These are phyloP conservation scores for Drosophila watanabei DNA, from an alignment of 1,140 invertebrate species.

Conservation along the genomic window DNA sequence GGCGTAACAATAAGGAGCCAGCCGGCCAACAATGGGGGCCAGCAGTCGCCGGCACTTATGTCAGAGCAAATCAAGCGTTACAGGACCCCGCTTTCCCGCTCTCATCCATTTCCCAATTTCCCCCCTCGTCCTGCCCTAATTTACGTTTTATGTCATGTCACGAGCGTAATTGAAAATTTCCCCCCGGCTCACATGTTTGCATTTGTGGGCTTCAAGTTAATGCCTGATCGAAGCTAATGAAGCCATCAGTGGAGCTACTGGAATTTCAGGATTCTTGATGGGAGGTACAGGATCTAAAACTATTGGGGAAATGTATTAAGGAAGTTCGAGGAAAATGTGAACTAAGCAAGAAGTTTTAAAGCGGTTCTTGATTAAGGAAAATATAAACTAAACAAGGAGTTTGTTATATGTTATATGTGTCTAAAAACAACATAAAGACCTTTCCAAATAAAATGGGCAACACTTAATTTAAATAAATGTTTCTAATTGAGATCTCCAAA, in stretches of 20 bases:
- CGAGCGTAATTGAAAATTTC: slow-evolving; percentile 77
- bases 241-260: slow-evolving; percentile 9
- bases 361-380: background rate
- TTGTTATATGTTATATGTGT: background rate
- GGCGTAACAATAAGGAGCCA: slow-evolving; percentile 57
- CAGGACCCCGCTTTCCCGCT: slow-evolving; percentile 15
- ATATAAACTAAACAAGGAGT: too few species aligned
- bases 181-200: slow-evolving; percentile 20
- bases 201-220: slow-evolving; percentile 17
- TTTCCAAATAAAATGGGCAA: background rate
- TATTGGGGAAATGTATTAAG: background rate
- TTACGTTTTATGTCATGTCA: slow-evolving; percentile 83
- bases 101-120: background rate
- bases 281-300: background rate
- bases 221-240: slow-evolving; percentile 40
- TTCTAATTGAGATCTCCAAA: background rate
- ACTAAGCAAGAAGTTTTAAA: too few species aligned
- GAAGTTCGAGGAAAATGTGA: background rate
- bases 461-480: background rate
- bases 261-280: background rate
- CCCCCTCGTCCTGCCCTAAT: slow-evolving; percentile 69
- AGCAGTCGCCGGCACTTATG: slow-evolving; percentile 72
- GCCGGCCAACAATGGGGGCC: slow-evolving; percentile 34
- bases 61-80: slow-evolving; percentile 80
- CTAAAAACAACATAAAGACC: background rate